A percentile compares a stretch with the other conserved stretches of the same genome.
Conservation (phyloP, 2,113 vertebrate species). For the Panthera tigris region DNA sequence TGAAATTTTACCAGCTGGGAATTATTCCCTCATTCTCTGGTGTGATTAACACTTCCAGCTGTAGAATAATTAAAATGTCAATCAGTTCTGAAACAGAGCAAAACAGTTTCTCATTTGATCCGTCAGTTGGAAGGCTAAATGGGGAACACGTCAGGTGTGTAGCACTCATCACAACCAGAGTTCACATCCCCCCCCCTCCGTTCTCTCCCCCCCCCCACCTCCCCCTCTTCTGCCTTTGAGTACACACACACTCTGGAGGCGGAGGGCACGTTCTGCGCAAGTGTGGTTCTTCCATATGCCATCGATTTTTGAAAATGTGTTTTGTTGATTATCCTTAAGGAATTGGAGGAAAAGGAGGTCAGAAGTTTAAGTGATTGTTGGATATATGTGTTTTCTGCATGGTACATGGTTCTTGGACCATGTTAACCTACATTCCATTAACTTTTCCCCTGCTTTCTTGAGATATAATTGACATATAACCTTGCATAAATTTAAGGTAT, state of each 20-base stretch:
- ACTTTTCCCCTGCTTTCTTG: background rate
- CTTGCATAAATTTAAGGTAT: background rate
- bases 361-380: background rate
- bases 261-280: background rate
- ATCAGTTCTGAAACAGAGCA: slow-evolving; percentile 78
- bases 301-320: background rate
- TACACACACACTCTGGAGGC: background rate
- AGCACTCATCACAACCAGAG: background rate
- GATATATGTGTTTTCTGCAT: background rate
- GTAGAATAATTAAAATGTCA: slow-evolving; percentile 84
- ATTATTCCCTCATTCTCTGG: slow-evolving; percentile 73
- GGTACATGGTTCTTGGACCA: background rate
- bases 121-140: slow-evolving; percentile 61
- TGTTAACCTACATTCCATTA: background rate
- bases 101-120: slow-evolving; percentile 78
- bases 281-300: background rate
- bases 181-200: background rate
- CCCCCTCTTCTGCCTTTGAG: too few relatives aligned
- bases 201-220: background rate
- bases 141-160: slow-evolving; percentile 48
- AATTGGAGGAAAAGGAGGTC: background rate
- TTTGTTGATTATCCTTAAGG: background rate
- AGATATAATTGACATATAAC: background rate
- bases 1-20: slow-evolving; percentile 80
- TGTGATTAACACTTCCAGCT: slow-evolving; percentile 80